phyloP scores from a whole-genome alignment of 2,888 invertebrate genomes.

The Lithophane socia region DNA sequence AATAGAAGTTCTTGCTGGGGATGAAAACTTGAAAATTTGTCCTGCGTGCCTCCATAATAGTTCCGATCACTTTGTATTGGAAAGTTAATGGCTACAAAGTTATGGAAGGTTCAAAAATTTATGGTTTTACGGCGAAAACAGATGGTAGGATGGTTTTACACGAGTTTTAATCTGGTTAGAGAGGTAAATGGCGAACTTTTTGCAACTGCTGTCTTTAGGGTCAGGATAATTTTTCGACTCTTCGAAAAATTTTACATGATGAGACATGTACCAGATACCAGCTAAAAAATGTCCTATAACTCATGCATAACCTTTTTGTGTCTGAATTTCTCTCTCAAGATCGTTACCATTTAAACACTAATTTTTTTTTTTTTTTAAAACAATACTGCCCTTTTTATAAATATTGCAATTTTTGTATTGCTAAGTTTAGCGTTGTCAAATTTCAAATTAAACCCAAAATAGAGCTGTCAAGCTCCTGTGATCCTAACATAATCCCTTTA shows the following conservation, averaged over 20 bases:
- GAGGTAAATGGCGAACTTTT: conserved; percentile 12
- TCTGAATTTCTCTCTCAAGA: neutral
- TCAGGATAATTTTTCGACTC: too few species aligned
- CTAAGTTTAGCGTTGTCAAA: neutral
- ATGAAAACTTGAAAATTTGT: conserved; percentile 65
- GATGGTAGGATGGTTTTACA: conserved; percentile 27
- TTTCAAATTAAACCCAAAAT: conserved; percentile 3
- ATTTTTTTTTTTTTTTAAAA: neutral
- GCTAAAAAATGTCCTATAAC: neutral
- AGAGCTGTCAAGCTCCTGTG: neutral
- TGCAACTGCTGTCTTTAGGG: neutral
- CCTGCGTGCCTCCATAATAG: conserved; percentile 64
- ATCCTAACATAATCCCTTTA: conserved; percentile 4
- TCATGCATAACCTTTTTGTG: neutral
- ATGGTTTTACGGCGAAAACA: conserved; percentile 41
- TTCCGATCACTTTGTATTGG: conserved; percentile 66
- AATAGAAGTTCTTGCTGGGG: conserved; percentile 51
- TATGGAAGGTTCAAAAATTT: conserved; percentile 17
- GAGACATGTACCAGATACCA: neutral
- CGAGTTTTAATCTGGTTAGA: conserved; percentile 23
- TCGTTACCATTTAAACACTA: neutral
- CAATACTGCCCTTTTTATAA: too few species aligned
- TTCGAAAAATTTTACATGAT: neutral
- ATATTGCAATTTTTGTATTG: neutral
- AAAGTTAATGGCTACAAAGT: conserved; percentile 39